A percentile compares a stretch with the other conserved stretches of the same genome.
These are phyloP conservation scores for Drosophila baimaii DNA, from an alignment of 1,140 invertebrate species.

Conservation along the genomic window DNA sequence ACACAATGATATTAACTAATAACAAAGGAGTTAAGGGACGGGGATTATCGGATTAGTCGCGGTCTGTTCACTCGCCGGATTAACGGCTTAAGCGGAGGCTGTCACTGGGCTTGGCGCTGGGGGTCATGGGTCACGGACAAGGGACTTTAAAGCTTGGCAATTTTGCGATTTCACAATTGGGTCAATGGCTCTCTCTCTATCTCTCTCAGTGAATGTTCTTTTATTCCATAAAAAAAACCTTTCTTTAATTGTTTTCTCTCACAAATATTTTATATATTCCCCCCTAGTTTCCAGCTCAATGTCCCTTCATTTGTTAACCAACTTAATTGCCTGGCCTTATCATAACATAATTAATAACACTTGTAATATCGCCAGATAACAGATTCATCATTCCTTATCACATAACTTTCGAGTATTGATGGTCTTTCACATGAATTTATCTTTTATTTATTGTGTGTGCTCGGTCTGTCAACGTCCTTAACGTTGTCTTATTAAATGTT, in stretches of 20 bases:
- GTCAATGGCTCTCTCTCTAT: conserved; percentile 4
- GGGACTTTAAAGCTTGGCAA: conserved; percentile 4
- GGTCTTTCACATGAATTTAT: conserved; percentile 1
- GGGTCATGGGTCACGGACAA: conserved; percentile 29
- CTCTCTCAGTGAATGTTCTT: background rate
- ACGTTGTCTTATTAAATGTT: too few relatives aligned
- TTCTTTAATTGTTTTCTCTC: background rate
- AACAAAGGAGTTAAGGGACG: conserved; percentile 17
- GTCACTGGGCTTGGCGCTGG: background rate
- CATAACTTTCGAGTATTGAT: conserved; percentile 5
- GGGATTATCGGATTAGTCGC: conserved; percentile 25
- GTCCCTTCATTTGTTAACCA: background rate
- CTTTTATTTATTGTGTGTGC: background rate
- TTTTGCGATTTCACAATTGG: conserved; percentile 28
- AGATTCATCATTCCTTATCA: conserved; percentile 17
- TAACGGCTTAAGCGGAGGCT: conserved; percentile 12
- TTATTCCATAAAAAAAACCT: background rate
- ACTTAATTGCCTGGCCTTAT: background rate
- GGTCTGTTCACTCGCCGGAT: conserved; percentile 5
- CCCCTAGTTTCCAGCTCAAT: too few relatives aligned
- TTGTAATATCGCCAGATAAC: conserved; percentile 18
- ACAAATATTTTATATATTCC: background rate
- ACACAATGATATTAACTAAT: conserved; percentile 12
- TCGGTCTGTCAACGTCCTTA: background rate
- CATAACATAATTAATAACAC: conserved; percentile 17